Evolutionary conservation across 2,888 invertebrate species (phyloP).

Genomic region (Meliscaeva auricollis): DNA sequence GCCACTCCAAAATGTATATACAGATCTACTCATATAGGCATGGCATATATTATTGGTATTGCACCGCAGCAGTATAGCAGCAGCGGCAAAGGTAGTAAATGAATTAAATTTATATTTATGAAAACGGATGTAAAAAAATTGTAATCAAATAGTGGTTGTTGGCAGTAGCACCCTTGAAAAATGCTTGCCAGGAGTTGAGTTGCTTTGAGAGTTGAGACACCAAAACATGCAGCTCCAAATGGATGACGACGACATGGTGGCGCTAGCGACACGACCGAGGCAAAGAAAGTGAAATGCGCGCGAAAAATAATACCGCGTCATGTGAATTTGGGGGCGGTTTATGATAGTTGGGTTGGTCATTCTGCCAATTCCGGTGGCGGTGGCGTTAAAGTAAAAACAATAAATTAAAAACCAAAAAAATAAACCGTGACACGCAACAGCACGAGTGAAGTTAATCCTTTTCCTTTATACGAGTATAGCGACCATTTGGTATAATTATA

Average conservation of each 20-base stretch:
- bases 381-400: constrained; percentile 17
- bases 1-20: constrained; percentile 12
- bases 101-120: constrained; percentile 64
- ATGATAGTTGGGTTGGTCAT: constrained; percentile 63
- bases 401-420: constrained; percentile 25
- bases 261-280: not conserved
- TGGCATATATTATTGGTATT: constrained; percentile 13
- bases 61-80: constrained; percentile 3
- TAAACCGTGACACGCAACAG: not conserved
- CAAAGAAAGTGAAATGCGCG: constrained; percentile 63
- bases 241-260: not conserved
- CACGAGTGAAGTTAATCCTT: not conserved
- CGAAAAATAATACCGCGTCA: constrained; percentile 51
- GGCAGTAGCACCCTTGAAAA: constrained; percentile 66
- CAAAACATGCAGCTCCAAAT: constrained; percentile 9
- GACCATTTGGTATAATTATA: constrained; percentile 41
- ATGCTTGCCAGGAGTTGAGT: constrained; percentile 17
- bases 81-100: constrained; percentile 35
- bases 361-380: constrained; percentile 29
- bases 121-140: constrained; percentile 47
- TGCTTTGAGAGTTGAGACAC: not conserved
- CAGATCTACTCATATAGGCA: not conserved
- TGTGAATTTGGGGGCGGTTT: constrained; percentile 29
- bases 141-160: constrained; percentile 47
- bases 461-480: not conserved